Percentiles rank a stretch among this genome's conserved stretches.
These are phyloP conservation scores for Hedya salicella DNA, from an alignment of 2,888 invertebrate genomes.

Conservation along the genomic window DNA sequence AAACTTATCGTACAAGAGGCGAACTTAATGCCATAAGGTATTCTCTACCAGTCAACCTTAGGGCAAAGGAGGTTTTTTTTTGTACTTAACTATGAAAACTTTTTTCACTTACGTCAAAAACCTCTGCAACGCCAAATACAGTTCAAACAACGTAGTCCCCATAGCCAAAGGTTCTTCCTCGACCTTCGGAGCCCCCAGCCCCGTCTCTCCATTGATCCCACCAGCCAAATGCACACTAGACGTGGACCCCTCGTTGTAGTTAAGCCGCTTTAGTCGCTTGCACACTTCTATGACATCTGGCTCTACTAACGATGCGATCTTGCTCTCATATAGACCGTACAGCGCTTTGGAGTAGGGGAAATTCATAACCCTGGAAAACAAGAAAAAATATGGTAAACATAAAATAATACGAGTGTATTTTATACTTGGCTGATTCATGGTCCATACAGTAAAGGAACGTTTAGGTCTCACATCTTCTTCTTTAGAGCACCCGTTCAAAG, in stretches of 20 bases:
- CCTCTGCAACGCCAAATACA: constrained; percentile 95
- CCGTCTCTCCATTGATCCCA: constrained; percentile 81
- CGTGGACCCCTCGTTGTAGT: constrained; percentile 80
- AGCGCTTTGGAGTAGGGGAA: constrained; percentile 90
- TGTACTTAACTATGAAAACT: too few relatives aligned
- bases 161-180: constrained; percentile 89
- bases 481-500: too few relatives aligned
- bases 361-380: constrained; percentile 86
- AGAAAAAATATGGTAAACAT: constrained; percentile 42
- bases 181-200: constrained; percentile 73
- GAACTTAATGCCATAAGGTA: too few relatives aligned
- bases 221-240: constrained; percentile 77
- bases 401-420: constrained; percentile 9
- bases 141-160: constrained; percentile 95
- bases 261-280: constrained; percentile 87
- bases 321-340: constrained; percentile 89
- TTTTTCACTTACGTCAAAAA: constrained; percentile 87
- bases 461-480: too few relatives aligned
- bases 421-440: too few relatives aligned
- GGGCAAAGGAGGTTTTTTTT: too few relatives aligned
- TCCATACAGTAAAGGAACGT: too few relatives aligned
- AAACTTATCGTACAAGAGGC: too few relatives aligned
- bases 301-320: constrained; percentile 89
- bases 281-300: constrained; percentile 90
- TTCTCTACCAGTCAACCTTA: too few relatives aligned